Base-by-base conservation (phyloP, 2,797 vertebrate genomes). In the Rhodeus uyekii region DNA sequence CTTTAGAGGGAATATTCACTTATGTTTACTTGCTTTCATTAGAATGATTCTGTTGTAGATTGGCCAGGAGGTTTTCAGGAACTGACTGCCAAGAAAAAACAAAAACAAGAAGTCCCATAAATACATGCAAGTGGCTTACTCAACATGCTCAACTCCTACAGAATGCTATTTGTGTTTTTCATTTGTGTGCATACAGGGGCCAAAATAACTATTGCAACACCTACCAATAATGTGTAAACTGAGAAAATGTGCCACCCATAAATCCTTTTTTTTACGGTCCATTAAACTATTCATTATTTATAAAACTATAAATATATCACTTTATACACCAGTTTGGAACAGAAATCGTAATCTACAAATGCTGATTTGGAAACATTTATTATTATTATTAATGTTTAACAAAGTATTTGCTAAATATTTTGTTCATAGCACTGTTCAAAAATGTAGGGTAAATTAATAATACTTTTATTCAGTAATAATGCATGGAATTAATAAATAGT, bases 21-120 rank as follows among this genome's bases (percentile, higher is more conserved):
- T 74, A 61, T 69, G 44, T 53, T 81, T 39, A n/a, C 36, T 65
- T n/a, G n/a, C n/a, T n/a, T n/a, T n/a, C 44, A 55, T 81, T 74
- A 81, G 34, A 74, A 39, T 18, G 71, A 12, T 50, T 44, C 60
- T 81, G 42, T n/a, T 48, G 14, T 80, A 44, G 29, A 72, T 46
- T 74, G 53, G 60, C 44, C 58, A 19, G 4, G 13, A 64, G 80
- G 12, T 53, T 74, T 74, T 65, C 18, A 74, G 32, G 60, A 50
- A 64, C 32, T 24, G 29, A 19, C 42, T 64, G 75, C 55, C 19
- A 64, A 34, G 24, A n/a, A 48, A 36, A 29, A 48, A n/a, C n/a
- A n/a, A 34, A 19, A 44, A 13, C 16, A 34, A 53, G 34, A 74
- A 58, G 13, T n/a, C 29, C 36, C 3, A 36, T 16, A 73, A 73